Conservation (phyloP, 2,888 invertebrate species). For the Odontocerum albicorne region DNA sequence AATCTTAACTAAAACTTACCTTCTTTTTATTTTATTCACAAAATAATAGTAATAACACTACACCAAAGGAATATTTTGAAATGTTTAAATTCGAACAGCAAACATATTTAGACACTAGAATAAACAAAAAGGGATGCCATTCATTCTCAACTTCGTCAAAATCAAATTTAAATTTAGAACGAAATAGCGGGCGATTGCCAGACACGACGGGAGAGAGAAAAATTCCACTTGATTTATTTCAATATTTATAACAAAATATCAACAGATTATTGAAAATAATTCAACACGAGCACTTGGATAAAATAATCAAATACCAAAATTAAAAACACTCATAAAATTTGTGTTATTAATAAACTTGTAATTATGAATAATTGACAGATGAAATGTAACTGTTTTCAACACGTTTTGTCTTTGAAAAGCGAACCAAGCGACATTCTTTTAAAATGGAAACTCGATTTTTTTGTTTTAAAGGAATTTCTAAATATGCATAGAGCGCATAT, state of each 20-base stretch:
- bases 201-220: neutral
- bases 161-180: conserved; percentile 2
- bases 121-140: conserved; percentile 18
- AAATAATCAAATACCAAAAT: too few relatives aligned
- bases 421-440: neutral
- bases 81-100: too few relatives aligned
- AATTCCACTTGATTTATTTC: neutral
- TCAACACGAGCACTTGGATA: too few relatives aligned
- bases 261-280: too few relatives aligned
- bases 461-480: neutral
- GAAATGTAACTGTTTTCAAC: too few relatives aligned
- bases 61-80: too few relatives aligned
- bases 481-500: neutral
- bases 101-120: too few relatives aligned
- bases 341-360: neutral
- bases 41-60: too few relatives aligned
- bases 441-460: neutral
- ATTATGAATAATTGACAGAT: neutral
- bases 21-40: too few relatives aligned
- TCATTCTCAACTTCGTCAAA: conserved; percentile 11
- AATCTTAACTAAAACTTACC: too few relatives aligned
- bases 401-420: too few relatives aligned
- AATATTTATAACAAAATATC: neutral
- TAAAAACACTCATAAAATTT: neutral
- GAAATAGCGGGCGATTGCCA: conserved; percentile 1